phyloP scores from a whole-genome alignment of 2,113 vertebrate species.

The Pterophyllum scalare region DNA sequence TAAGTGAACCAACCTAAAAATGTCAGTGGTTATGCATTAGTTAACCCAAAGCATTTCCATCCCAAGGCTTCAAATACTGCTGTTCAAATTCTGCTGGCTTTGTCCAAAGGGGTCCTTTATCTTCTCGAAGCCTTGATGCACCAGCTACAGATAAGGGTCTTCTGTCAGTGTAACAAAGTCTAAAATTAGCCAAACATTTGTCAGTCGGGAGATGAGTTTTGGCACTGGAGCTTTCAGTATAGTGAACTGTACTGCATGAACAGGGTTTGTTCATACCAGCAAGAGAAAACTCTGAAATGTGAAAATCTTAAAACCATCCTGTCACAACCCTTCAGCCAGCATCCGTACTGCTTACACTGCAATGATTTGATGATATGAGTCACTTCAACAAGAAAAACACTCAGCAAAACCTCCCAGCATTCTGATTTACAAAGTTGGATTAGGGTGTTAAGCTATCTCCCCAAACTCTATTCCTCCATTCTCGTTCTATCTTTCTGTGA shows the following conservation, averaged over 20 bases:
- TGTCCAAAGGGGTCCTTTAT: not conserved
- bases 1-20: not conserved
- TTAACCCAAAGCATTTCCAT: not conserved
- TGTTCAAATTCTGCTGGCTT: not conserved
- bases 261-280: not conserved
- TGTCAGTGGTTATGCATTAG: not conserved
- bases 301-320: constrained; percentile 37
- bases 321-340: constrained; percentile 37
- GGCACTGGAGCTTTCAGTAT: not conserved
- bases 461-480: constrained; percentile 32
- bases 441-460: constrained; percentile 54
- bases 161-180: not conserved
- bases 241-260: not conserved
- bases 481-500: constrained; percentile 27
- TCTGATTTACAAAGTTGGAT: constrained; percentile 67
- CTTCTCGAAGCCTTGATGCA: not conserved
- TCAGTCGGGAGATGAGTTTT: not conserved
- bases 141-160: not conserved
- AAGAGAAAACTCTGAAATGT: constrained; percentile 8
- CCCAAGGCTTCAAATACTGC: not conserved
- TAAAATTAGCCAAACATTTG: not conserved
- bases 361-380: constrained; percentile 62
- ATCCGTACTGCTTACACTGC: constrained; percentile 26
- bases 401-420: constrained; percentile 51
- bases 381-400: constrained; percentile 46